A percentile compares a stretch with the other conserved stretches of the same genome.
phyloP scores from a whole-genome alignment of 1,140 invertebrate genomes.

The Psix sp. region DNA sequence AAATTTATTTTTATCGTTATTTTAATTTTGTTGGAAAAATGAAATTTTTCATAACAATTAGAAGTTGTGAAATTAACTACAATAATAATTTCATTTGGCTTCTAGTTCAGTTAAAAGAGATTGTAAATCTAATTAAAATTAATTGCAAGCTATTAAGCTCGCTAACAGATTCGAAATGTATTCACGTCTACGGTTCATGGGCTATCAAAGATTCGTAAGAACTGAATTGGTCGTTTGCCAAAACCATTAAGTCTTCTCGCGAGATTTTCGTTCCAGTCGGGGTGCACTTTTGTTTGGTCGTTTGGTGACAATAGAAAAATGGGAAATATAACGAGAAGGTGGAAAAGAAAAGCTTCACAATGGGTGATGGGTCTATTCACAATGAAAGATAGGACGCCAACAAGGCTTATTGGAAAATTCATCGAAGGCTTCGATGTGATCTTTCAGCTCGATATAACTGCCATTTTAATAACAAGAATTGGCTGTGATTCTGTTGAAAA shows the following conservation, averaged over 20 bases:
- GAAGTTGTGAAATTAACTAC: background rate
- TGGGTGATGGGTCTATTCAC: slow-evolving; percentile 55
- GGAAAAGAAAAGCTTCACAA: slow-evolving; percentile 42
- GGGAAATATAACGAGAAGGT: slow-evolving; percentile 63
- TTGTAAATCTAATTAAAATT: slow-evolving; percentile 41
- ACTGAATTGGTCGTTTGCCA: slow-evolving; percentile 68
- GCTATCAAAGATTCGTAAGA: slow-evolving; percentile 52
- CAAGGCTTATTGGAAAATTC: slow-evolving; percentile 59
- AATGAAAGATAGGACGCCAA: slow-evolving; percentile 49
- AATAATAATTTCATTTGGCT: background rate
- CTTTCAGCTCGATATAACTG: slow-evolving; percentile 55
- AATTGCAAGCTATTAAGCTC: slow-evolving; percentile 45
- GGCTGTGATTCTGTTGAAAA: slow-evolving; percentile 21
- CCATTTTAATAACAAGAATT: slow-evolving; percentile 45
- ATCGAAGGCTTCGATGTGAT: slow-evolving; percentile 55
- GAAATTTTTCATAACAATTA: too few species aligned
- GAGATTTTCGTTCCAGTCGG: slow-evolving; percentile 63
- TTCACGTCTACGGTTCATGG: slow-evolving; percentile 45
- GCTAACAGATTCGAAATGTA: slow-evolving; percentile 39
- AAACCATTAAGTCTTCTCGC: slow-evolving; percentile 68
- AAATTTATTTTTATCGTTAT: too few species aligned
- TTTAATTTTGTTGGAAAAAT: too few species aligned
- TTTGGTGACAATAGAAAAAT: slow-evolving; percentile 70
- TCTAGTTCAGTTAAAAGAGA: slow-evolving; percentile 14
- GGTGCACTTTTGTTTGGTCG: slow-evolving; percentile 70